phyloP scores from a whole-genome alignment of 2,797 vertebrate genomes.

The Remorina albescens region DNA sequence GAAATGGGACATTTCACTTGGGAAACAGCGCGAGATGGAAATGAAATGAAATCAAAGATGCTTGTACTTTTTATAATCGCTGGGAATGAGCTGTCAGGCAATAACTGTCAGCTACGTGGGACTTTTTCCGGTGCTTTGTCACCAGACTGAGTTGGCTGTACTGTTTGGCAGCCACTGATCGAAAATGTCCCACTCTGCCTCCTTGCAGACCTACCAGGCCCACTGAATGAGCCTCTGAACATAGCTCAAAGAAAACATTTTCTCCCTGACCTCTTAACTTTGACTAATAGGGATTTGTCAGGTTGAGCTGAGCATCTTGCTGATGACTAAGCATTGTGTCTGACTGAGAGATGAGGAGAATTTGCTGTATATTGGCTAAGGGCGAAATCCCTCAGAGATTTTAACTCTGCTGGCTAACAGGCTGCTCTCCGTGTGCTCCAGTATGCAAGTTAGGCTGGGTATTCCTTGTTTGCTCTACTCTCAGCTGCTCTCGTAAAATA shows the following conservation, averaged over 20 bases:
- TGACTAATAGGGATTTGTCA: conserved; percentile 68
- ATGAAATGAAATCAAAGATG: conserved; percentile 45
- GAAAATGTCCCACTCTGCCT: conserved; percentile 40
- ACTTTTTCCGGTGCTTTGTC: conserved; percentile 9
- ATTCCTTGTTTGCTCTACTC: conserved; percentile 48
- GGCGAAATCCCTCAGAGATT: conserved; percentile 73
- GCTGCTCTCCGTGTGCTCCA: conserved; percentile 66
- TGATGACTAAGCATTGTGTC: conserved; percentile 71
- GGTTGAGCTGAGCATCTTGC: conserved; percentile 42
- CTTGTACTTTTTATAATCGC: conserved; percentile 29
- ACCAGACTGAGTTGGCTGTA: conserved; percentile 8
- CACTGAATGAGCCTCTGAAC: conserved; percentile 34
- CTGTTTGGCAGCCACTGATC: conserved; percentile 33
- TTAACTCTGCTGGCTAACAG: conserved; percentile 67
- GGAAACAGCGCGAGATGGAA: conserved; percentile 44
- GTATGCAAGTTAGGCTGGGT: conserved; percentile 38
- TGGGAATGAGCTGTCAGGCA: conserved; percentile 35
- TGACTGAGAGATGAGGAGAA: conserved; percentile 54
- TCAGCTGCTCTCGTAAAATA: conserved; percentile 50
- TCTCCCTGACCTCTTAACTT: conserved; percentile 55
- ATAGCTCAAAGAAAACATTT: conserved; percentile 51
- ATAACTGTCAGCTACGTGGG: conserved; percentile 12
- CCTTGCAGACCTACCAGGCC: conserved; percentile 9
- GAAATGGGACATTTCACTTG: conserved; percentile 46
- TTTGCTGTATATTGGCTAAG: conserved; percentile 64